Base-by-base conservation (phyloP, 2,113 vertebrate genomes). In the Anolis sagrei region DNA sequence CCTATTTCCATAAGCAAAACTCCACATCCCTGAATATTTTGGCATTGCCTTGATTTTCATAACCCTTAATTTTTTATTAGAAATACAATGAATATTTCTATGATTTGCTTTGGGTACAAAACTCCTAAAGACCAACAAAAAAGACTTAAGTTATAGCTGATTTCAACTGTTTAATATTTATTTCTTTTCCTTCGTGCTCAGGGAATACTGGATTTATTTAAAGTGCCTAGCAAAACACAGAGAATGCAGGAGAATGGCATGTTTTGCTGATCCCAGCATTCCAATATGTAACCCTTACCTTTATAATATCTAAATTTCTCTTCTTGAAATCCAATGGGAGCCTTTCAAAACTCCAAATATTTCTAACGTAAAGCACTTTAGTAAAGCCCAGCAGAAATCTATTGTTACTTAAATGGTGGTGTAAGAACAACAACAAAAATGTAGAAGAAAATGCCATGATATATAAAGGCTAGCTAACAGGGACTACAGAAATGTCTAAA, bases 311-410 rank as follows among this genome's bases (percentile, higher is more conserved):
- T 32, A 44, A 70, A 84, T 25, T 58, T n/a, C 7, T 23, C 44
- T 39, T 21, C 18, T 73, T 39, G 19, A 27, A 88, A 82, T 25
- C 5, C 82, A 86, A 32, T 9, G 51, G 58, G 32, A 36, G 64
- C 48, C 29, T 81, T 91, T 83, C 29, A 74, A 82, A 81, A 1
- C 32, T 27, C 21, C 18, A 76, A 2, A 13, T 62, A n/a, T 19
- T 90, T 90, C 64, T 82, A 83, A 58, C n/a, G 34, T 9, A 25
- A 87, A 19, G 36, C 79, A 76, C 64, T 79, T 14, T 79, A 79
- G 86, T 34, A 32, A 61, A 88, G 0, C 1, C 25, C 70, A 48
- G 13, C 9, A 16, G 69, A 83, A 92, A 34, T 36, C 2, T n/a
- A 58, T 0, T 48, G 34, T 82, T 0, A 11, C 34, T 87, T 54